These are phyloP conservation scores for Montipora capricornis DNA, from an alignment of 64 coral and sea anemone genomes.

Conservation along the genomic window DNA sequence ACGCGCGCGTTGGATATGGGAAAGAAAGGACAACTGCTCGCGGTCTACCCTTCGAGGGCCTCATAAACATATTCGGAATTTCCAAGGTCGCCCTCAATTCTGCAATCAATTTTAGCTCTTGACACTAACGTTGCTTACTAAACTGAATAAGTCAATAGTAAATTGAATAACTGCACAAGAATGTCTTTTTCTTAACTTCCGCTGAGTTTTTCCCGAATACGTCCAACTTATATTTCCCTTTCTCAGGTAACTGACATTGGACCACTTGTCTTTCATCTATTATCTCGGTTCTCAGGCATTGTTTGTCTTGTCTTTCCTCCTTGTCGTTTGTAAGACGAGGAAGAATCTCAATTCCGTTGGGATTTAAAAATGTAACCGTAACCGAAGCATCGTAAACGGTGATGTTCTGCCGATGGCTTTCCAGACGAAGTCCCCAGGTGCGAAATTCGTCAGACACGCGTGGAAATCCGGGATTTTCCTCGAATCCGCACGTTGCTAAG, in stretches of 20 bases:
- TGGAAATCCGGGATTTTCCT: slow-evolving; percentile 67
- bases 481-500: slow-evolving; percentile 39
- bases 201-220: slow-evolving; percentile 55
- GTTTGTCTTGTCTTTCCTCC: slow-evolving; percentile 16
- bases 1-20: too few species aligned
- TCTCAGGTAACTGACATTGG: slow-evolving; percentile 24
- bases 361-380: slow-evolving; percentile 54
- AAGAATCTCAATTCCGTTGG: slow-evolving; percentile 33
- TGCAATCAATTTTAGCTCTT: too few species aligned
- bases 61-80: too few species aligned
- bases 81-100: too few species aligned
- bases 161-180: slow-evolving; percentile 75
- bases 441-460: slow-evolving; percentile 61
- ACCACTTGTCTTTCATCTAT: slow-evolving; percentile 34
- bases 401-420: slow-evolving; percentile 75
- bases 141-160: not conserved
- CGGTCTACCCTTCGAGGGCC: too few species aligned
- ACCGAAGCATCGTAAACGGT: slow-evolving; percentile 64
- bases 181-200: slow-evolving; percentile 30
- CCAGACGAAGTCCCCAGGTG: slow-evolving; percentile 53
- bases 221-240: slow-evolving; percentile 61
- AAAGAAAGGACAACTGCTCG: too few species aligned
- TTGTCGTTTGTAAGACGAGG: slow-evolving; percentile 20
- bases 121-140: too few species aligned
- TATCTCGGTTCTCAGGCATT: slow-evolving; percentile 16